Evolutionary conservation across 2,888 invertebrate species (phyloP).

Genomic region (Myathropa florea): DNA sequence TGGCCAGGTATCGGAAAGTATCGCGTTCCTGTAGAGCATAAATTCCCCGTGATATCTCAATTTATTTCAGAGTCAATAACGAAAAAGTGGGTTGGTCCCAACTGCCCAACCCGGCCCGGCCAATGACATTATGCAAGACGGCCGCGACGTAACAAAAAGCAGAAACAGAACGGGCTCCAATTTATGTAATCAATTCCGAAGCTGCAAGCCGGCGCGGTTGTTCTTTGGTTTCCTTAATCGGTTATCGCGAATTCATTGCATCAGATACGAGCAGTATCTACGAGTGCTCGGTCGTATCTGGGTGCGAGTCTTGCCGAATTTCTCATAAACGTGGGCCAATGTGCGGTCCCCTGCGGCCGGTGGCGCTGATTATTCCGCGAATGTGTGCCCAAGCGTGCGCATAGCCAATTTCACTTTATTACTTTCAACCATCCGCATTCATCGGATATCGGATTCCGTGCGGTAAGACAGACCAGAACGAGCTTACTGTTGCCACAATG

Average conservation of each 20-base stretch:
- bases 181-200: constrained; percentile 44
- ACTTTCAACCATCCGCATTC: constrained; percentile 32
- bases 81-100: constrained; percentile 44
- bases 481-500: not conserved
- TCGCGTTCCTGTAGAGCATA: constrained; percentile 27
- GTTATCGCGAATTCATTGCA: constrained; percentile 55
- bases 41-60: constrained; percentile 58
- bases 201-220: not conserved
- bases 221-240: constrained; percentile 14
- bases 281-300: constrained; percentile 24
- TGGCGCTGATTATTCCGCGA: constrained; percentile 31
- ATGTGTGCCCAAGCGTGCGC: constrained; percentile 45
- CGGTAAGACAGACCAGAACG: constrained; percentile 1
- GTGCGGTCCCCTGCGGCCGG: constrained; percentile 6
- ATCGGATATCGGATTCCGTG: constrained; percentile 29
- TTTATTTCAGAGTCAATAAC: constrained; percentile 55
- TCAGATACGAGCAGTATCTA: constrained; percentile 58
- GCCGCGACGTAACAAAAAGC: not conserved
- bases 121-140: constrained; percentile 53
- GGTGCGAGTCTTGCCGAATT: constrained; percentile 18
- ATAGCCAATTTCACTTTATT: constrained; percentile 58
- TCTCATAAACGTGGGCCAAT: constrained; percentile 36
- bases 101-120: constrained; percentile 17
- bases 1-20: not conserved
- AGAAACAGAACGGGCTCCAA: constrained; percentile 11